Evolutionary conservation across 2,797 vertebrate species (phyloP).

Genomic region (Sternotherus odoratus): DNA sequence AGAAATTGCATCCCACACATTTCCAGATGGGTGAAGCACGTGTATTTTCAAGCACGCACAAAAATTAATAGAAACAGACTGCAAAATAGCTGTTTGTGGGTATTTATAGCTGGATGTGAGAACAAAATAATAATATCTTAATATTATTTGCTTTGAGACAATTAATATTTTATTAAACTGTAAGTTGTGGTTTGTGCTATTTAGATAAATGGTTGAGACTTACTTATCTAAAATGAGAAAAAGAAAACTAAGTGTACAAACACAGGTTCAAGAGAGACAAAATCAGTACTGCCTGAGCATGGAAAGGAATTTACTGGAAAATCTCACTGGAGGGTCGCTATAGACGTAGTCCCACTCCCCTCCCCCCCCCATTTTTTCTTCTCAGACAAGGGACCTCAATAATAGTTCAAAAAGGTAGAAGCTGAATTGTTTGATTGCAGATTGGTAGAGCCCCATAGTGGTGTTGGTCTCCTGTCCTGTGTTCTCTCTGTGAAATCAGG

Average conservation of each 20-base stretch:
- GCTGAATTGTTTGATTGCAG: background rate
- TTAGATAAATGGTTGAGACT: slow-evolving; percentile 56
- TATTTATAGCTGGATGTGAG: background rate
- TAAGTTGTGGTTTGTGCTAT: slow-evolving; percentile 58
- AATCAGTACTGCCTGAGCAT: slow-evolving; percentile 13
- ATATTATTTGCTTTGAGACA: slow-evolving; percentile 46
- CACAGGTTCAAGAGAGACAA: slow-evolving; percentile 38
- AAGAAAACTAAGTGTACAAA: slow-evolving; percentile 46
- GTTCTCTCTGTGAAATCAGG: slow-evolving; percentile 68
- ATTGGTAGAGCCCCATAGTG: slow-evolving; percentile 22
- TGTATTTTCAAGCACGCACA: background rate
- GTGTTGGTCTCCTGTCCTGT: slow-evolving; percentile 26
- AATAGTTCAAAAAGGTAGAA: background rate
- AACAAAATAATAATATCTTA: slow-evolving; percentile 54
- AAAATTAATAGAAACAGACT: background rate
- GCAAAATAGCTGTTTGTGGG: background rate
- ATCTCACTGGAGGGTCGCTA: background rate
- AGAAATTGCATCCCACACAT: background rate
- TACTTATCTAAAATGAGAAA: background rate
- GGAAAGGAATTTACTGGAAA: background rate
- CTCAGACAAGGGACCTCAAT: background rate
- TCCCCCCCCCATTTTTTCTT: no score
- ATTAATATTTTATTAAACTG: slow-evolving; percentile 72
- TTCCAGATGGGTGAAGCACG: background rate
- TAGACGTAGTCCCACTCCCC: no score